Evolutionary conservation across 2,113 vertebrate genomes (phyloP).

Genomic region (Tichodroma muraria): DNA sequence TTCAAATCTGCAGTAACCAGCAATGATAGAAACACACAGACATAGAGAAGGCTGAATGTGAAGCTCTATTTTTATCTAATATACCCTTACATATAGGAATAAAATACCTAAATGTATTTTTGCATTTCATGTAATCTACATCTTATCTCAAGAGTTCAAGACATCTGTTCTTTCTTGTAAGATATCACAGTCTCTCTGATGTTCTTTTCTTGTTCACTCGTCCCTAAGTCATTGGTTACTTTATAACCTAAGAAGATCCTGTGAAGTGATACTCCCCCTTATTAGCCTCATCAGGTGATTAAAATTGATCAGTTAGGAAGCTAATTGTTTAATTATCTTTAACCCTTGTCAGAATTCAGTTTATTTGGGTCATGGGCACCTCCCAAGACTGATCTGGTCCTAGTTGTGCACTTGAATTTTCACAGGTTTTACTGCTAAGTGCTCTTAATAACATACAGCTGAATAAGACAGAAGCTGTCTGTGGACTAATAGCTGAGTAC

Average conservation of each 20-base stretch:
- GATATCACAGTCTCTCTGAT: accelerated
- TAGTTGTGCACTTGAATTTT: neutral
- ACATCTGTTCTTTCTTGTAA: neutral
- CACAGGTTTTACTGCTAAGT: neutral
- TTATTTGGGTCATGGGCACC: neutral
- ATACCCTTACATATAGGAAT: neutral
- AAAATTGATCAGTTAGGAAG: neutral
- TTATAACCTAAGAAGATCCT: neutral
- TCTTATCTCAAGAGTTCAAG: neutral
- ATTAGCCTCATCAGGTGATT: neutral
- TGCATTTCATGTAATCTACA: neutral
- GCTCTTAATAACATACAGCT: neutral
- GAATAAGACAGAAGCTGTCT: neutral
- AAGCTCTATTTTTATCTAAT: neutral
- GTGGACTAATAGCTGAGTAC: neutral
- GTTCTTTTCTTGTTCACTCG: neutral
- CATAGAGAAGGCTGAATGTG: neutral
- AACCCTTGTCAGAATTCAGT: neutral
- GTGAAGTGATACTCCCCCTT: neutral
- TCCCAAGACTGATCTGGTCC: neutral
- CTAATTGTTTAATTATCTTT: neutral
- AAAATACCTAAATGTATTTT: neutral
- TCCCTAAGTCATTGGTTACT: neutral
- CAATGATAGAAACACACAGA: neutral
- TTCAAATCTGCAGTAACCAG: neutral